Evolutionary conservation across 1,140 invertebrate genomes (phyloP), one percentile per base, ranked within the genome.

Genomic region (Homalodisca vitripennis): DNA sequence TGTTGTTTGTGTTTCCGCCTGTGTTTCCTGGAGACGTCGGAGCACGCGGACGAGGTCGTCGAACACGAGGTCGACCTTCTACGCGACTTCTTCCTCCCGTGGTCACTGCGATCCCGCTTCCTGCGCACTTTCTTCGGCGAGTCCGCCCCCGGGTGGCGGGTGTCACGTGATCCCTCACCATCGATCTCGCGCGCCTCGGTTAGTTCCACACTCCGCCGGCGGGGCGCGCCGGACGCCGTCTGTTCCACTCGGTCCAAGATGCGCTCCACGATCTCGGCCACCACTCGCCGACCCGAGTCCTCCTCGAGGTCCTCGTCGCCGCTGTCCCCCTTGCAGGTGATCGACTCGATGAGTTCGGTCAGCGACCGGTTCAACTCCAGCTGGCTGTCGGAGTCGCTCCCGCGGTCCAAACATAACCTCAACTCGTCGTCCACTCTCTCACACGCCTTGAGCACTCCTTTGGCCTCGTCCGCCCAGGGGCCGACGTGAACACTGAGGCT

Each of bases 1-100:
- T 72, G 67, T 3, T 71, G 71, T 67, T 71, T 72, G 48, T 74
- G 72, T 46, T 74, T 72, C 60, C 70, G 66, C 30, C 70, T 51
- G 1, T 66, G 55, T 51, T 70, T 72, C 41, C 68, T 66, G 22
- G 71, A 69, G 14, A 30, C 26, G 47, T 55, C 48, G 14, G 73
- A 74, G 34, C 68, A 74, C 12, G 68, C 67, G 1, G 70, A 71
- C 17, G 73, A 72, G n/a, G 68, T 68, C 0, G 70, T 71, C 0
- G 72, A 73, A 64, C 67, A 70, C 0, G 73, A 74, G 3, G 64
- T 67, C 24, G 72, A 72, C 51, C 73, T 53, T 53, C 67, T 71
- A 31, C 73, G 53, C 1, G 69, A 66, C 32, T 55, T 70, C 27
- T 60, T 66, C 57, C 70, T 69, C 29, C 71, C 68, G 31, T 27